Conservation (phyloP, 92 coral and sea anemone genomes). For the Galaxea fascicularis region DNA sequence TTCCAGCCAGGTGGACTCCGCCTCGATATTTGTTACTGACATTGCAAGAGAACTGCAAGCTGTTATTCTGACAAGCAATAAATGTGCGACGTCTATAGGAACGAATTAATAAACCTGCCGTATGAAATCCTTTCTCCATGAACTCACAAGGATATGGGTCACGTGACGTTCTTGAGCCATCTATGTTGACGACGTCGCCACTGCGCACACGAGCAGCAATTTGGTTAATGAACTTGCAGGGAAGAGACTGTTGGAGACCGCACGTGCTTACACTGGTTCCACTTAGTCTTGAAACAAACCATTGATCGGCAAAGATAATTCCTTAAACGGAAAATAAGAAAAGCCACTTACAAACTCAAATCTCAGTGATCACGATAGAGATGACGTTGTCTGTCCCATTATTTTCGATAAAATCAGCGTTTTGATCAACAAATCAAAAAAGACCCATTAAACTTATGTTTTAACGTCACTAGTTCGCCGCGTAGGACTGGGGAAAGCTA, state of each 20-base stretch:
- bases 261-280: background rate
- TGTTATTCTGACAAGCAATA: slow-evolving; percentile 12
- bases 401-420: too few species aligned
- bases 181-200: slow-evolving; percentile 34
- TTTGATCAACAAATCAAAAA: too few species aligned
- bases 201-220: background rate
- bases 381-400: too few species aligned
- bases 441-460: too few species aligned
- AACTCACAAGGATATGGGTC: slow-evolving; percentile 45
- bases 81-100: slow-evolving; percentile 1
- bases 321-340: background rate
- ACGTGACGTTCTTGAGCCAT: slow-evolving; percentile 32
- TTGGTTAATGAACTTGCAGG: slow-evolving; percentile 9
- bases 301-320: background rate
- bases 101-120: background rate
- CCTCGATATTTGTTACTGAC: background rate
- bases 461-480: too few species aligned
- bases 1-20: slow-evolving; percentile 4
- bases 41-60: slow-evolving; percentile 11
- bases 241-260: slow-evolving; percentile 13
- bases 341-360: background rate
- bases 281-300: slow-evolving; percentile 28
- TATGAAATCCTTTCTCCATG: background rate
- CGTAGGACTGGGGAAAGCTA: too few species aligned
- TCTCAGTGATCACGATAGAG: too few species aligned